Conservation (phyloP, 2,888 invertebrate genomes). For the Blastobasis adustella region DNA sequence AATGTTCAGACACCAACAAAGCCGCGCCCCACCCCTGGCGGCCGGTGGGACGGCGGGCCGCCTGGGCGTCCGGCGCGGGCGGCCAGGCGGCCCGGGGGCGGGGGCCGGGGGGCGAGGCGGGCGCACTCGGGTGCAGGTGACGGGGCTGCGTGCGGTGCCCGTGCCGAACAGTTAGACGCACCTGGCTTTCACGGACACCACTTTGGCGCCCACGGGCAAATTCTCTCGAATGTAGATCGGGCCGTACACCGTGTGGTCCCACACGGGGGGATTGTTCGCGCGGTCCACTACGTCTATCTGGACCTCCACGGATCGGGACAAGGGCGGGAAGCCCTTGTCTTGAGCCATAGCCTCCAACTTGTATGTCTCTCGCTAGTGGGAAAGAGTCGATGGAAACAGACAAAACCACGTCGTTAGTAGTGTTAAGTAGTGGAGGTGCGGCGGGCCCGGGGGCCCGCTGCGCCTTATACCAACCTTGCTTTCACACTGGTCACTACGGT, state of each 20-base stretch:
- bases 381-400: slow-evolving; percentile 79
- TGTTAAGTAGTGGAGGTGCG: slow-evolving; percentile 72
- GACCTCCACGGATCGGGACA: slow-evolving; percentile 97
- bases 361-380: slow-evolving; percentile 95
- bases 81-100: slow-evolving; percentile 6
- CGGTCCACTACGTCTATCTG: slow-evolving; percentile 99
- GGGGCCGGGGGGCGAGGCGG: slow-evolving; percentile 21
- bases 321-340: slow-evolving; percentile 97
- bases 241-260: slow-evolving; percentile 97
- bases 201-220: slow-evolving; percentile 97
- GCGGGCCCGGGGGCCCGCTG: slow-evolving; percentile 68
- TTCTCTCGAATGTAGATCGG: slow-evolving; percentile 98
- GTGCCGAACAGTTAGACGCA: slow-evolving; percentile 81
- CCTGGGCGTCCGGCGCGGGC: slow-evolving; percentile 3
- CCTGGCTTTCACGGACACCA: slow-evolving; percentile 99
- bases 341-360: slow-evolving; percentile 98
- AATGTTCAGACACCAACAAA: slow-evolving; percentile 59
- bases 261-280: slow-evolving; percentile 97
- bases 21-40: slow-evolving; percentile 3
- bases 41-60: not conserved
- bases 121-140: slow-evolving; percentile 48
- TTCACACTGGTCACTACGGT: slow-evolving; percentile 98
- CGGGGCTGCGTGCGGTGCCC: slow-evolving; percentile 79
- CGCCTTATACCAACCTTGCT: slow-evolving; percentile 94
- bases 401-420: slow-evolving; percentile 80